Conservation (phyloP, 2,797 vertebrate genomes). For the Tauraco hartlaubi region DNA sequence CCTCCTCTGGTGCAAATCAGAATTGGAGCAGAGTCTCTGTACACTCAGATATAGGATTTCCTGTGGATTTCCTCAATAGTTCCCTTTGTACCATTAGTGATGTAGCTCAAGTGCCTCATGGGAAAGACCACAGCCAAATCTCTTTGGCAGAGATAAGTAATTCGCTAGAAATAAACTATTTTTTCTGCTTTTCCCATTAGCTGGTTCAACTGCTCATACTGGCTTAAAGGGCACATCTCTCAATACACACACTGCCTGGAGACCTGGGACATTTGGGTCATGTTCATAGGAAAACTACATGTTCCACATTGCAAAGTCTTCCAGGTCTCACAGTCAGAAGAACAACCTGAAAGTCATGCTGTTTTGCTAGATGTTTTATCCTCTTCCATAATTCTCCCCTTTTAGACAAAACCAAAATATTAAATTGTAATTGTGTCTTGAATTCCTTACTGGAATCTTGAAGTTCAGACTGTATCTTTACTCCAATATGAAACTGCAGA, state of each 20-base stretch:
- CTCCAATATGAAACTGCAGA: not conserved
- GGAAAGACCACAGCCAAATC: not conserved
- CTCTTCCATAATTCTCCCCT: not conserved
- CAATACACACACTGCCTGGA: rapidly evolving
- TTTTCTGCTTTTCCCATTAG: not conserved
- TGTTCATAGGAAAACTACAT: not conserved
- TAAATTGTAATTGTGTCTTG: not conserved
- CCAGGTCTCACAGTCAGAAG: not conserved
- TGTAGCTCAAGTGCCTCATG: not conserved
- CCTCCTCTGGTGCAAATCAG: not conserved
- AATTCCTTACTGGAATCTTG: not conserved
- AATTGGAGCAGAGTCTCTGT: not conserved
- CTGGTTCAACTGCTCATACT: not conserved
- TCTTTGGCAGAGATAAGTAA: not conserved
- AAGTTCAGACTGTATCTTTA: not conserved
- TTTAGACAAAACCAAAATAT: not conserved
- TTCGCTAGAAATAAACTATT: not conserved
- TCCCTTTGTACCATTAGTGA: not conserved
- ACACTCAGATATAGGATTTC: not conserved
- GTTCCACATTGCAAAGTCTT: not conserved
- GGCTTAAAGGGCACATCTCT: not conserved
- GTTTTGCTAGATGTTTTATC: not conserved
- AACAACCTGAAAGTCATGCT: not conserved
- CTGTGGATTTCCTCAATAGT: not conserved
- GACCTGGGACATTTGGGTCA: not conserved